phyloP scores from a whole-genome alignment of 2,888 invertebrate species.

The Seira ritae region DNA sequence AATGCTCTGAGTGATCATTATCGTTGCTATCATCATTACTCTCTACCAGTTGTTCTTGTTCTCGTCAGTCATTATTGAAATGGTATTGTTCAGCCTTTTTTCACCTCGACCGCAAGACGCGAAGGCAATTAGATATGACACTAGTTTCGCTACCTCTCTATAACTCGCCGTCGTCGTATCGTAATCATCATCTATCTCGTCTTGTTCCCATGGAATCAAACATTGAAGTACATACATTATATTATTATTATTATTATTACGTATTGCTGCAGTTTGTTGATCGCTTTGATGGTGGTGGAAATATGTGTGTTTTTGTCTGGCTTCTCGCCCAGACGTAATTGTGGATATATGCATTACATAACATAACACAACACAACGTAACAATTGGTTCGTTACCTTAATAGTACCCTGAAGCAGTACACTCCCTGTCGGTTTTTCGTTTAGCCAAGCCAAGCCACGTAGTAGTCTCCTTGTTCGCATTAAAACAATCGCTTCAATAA shows the following conservation, averaged over 20 bases:
- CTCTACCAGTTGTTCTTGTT: neutral
- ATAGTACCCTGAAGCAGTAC: neutral
- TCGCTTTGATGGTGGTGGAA: slow-evolving; percentile 6
- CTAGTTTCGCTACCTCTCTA: slow-evolving; percentile 41
- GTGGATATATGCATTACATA: neutral
- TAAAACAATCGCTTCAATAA: slow-evolving; percentile 2
- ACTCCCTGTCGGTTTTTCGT: slow-evolving; percentile 7
- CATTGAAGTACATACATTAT: no score
- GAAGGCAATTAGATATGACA: slow-evolving; percentile 47
- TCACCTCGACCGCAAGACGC: neutral
- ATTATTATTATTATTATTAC: neutral
- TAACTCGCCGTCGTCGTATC: slow-evolving; percentile 18
- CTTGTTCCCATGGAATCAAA: neutral
- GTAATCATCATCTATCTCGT: slow-evolving; percentile 14
- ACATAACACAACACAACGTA: neutral
- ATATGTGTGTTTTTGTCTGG: neutral
- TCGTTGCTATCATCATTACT: neutral
- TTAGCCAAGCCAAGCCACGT: neutral
- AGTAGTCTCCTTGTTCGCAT: neutral
- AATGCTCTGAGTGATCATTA: slow-evolving; percentile 8
- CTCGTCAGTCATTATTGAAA: neutral
- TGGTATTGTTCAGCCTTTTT: slow-evolving; percentile 25
- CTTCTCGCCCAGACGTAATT: neutral
- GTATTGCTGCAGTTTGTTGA: no score
- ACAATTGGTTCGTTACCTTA: neutral